Evolutionary conservation across 2,888 invertebrate genomes (phyloP), one percentile per base, ranked within the genome.

Genomic region (Andrena hattorfiana): DNA sequence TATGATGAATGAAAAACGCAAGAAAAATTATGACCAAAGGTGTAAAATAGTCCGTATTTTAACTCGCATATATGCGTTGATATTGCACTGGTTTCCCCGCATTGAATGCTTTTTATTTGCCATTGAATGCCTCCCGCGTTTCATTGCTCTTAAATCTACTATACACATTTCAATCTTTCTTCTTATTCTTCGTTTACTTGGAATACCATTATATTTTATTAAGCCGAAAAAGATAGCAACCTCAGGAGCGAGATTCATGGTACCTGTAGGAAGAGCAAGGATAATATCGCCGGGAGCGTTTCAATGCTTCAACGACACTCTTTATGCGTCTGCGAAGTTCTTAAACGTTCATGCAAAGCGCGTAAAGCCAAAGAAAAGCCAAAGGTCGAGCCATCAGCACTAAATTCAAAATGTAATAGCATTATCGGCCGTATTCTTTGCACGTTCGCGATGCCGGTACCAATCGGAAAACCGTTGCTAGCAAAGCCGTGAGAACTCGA

Each of bases 351-450:
- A 68, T 82, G 81, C 82, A 71, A 74, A 82, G 63, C 82, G 81
- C 77, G 74, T 83, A 75, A 76, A 66, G 79, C 60, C 71, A 68
- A 68, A 75, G 73, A 75, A 76, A 83, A 81, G 85, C 68, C 79
- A 76, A 80, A 87, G 89, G 89, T 86, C 82, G 85, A 80, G 72
- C 83, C 72, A 76, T 67, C 66, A 62, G 78, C 73, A 83, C 62
- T 87, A 89, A 87, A 89, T 89, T 88, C 85, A 85, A 85, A 85
- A 89, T 87, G 88, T 87, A 90, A 90, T 88, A 86, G 83, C 83
- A 80, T 86, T 74, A 83, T 78, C 84, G 80, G n/a, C 20, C 59
- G 80, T 83, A 88, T 88, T 88, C 88, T 74, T 81, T 62, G 83
- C 88, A 88, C 88, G 88, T 88, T 81, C 84, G 68, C 75, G 84